Percentiles rank a stretch among this genome's conserved stretches.
phyloP scores from a whole-genome alignment of 2,888 invertebrate genomes.

The Elgonia sp. region DNA sequence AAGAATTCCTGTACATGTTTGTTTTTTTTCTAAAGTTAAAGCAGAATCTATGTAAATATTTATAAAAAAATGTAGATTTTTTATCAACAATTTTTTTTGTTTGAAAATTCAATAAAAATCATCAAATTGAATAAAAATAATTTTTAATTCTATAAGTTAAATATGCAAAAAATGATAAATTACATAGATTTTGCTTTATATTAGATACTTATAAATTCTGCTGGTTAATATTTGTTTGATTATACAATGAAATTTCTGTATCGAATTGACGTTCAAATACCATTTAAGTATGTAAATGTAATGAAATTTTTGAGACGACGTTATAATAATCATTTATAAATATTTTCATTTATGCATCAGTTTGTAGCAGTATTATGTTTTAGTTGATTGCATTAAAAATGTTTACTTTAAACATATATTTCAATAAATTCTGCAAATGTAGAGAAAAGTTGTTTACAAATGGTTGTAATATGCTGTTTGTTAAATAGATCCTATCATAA shows the following conservation, averaged over 20 bases:
- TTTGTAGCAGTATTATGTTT: slow-evolving; percentile 11
- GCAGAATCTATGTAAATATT: not conserved
- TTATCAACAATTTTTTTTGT: too few species aligned
- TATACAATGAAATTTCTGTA: too few species aligned
- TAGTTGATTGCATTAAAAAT: not conserved
- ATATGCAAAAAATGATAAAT: not conserved
- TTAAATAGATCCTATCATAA: too few species aligned
- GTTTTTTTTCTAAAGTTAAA: not conserved
- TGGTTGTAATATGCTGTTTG: too few species aligned
- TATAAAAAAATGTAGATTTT: too few species aligned
- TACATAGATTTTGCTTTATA: not conserved
- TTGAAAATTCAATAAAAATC: too few species aligned
- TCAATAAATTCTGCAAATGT: not conserved
- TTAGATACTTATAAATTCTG: too few species aligned
- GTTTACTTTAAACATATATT: not conserved
- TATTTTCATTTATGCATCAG: slow-evolving; percentile 12
- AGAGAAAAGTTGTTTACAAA: too few species aligned
- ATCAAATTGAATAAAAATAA: too few species aligned
- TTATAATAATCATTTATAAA: not conserved
- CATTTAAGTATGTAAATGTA: not conserved
- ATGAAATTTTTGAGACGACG: not conserved
- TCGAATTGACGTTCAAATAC: not conserved
- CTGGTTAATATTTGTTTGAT: too few species aligned
- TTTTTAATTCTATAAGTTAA: too few species aligned
- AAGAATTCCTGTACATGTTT: not conserved